Evolutionary conservation across 1,140 invertebrate genomes (phyloP), one percentile per base, ranked within the genome.

Genomic region (Neuroterus valhalla): DNA sequence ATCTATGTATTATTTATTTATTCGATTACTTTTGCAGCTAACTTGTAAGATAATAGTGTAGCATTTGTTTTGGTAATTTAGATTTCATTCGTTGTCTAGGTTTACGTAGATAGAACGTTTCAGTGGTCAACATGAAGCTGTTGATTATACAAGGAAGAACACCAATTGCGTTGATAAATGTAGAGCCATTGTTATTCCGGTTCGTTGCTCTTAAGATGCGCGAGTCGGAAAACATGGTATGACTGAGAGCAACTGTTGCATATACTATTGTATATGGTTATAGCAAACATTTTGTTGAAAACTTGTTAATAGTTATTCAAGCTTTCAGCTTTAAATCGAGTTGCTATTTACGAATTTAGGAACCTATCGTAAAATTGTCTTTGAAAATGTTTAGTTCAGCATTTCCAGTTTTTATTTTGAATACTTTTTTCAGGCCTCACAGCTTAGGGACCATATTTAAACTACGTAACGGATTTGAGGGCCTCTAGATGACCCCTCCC

Each of bases 121-220:
- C 77, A 84, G 86, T 82, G 81, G 82, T 90, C 88, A 88, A 89
- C 88, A 79, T 82, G 69, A 80, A 38, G 78, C 72, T 84, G 88
- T 88, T 88, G 87, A 89, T 88, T 85, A 86, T 73, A 87, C 85
- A 90, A 89, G 88, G 89, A 88, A 82, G 86, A 90, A 90, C 89
- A 90, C 89, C 89, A 90, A 90, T 90, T 86, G 89, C 83, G 85
- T 89, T 89, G 86, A 89, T 87, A 89, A 88, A 86, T 88, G 86
- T 87, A 86, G 83, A 83, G 78, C 87, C 85, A 89, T 84, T 19
- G 82, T 79, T 72, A 79, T 81, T 72, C 82, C 78, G 74, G 48
- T 69, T 80, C 70, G 67, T 72, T 73, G 83, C 78, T 76, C 79
- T 66, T 23, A 77, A 19, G 66, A 46, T 62, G 75, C 68, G 76